phyloP scores from a whole-genome alignment of 2,113 vertebrate species.

The Sphaerodactylus townsendi region DNA sequence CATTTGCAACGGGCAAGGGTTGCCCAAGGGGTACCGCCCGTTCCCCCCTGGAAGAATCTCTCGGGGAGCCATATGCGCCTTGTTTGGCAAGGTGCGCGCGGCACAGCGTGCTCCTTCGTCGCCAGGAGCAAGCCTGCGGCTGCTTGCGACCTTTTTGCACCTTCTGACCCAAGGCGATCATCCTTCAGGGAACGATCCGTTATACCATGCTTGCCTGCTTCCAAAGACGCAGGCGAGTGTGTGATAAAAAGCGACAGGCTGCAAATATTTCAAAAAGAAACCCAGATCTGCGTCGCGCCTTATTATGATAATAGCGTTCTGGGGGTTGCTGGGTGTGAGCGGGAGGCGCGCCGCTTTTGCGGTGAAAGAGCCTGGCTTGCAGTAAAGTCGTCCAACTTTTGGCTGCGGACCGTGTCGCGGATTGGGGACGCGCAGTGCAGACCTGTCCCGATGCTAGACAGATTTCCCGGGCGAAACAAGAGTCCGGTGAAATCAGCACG shows the following conservation, averaged over 20 bases:
- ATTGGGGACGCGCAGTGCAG: neutral
- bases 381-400: neutral
- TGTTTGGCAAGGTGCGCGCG: neutral
- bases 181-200: too few species aligned
- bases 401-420: neutral
- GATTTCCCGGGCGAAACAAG: too few species aligned
- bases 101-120: neutral
- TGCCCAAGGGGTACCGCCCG: too few species aligned
- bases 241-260: too few species aligned
- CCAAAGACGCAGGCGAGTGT: too few species aligned
- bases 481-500: neutral
- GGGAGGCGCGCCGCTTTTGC: neutral
- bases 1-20: neutral
- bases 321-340: neutral
- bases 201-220: too few species aligned
- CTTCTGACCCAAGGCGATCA: rapidly evolving
- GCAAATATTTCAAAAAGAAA: too few species aligned
- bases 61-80: constrained; percentile 17
- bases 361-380: neutral
- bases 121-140: neutral
- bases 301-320: neutral
- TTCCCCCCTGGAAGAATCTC: too few species aligned
- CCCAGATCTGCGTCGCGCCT: too few species aligned
- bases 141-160: too few species aligned
- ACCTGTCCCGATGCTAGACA: neutral